Conservation (phyloP, 2,888 invertebrate genomes). For the Helleia helle region DNA sequence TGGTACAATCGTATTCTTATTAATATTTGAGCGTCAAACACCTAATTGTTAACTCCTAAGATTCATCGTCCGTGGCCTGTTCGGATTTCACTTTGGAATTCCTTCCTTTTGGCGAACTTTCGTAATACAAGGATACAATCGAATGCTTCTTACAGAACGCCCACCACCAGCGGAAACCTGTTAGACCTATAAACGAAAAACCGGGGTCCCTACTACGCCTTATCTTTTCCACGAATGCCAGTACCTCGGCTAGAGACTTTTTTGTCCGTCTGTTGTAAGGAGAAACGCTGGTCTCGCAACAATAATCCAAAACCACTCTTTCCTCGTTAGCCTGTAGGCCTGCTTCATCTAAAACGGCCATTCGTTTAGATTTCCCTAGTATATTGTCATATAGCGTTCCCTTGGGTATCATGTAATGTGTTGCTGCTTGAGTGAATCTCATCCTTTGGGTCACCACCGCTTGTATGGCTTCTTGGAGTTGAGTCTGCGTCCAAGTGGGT, state of each 20-base stretch:
- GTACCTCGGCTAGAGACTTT: conserved; percentile 76
- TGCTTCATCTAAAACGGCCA: conserved; percentile 82
- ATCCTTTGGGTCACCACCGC: conserved; percentile 83
- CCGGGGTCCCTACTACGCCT: conserved; percentile 72
- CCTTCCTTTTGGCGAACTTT: conserved; percentile 30
- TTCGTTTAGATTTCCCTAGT: conserved; percentile 82
- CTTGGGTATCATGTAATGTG: conserved; percentile 82
- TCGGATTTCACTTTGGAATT: conserved; percentile 34
- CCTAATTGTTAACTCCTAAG: conserved; percentile 23
- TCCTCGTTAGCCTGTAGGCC: conserved; percentile 76
- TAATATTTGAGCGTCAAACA: too few species aligned
- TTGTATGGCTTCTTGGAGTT: conserved; percentile 83
- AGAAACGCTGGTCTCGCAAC: conserved; percentile 81
- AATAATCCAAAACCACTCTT: conserved; percentile 78
- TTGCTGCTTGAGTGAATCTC: conserved; percentile 84
- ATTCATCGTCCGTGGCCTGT: conserved; percentile 34
- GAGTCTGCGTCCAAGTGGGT: conserved; percentile 82
- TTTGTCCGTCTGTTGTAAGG: conserved; percentile 82
- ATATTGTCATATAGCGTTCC: conserved; percentile 86
- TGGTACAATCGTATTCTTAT: too few species aligned
- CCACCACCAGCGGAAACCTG: conserved; percentile 88
- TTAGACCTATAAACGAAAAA: conserved; percentile 80
- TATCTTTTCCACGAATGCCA: conserved; percentile 79
- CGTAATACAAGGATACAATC: conserved; percentile 74
- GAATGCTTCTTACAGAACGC: conserved; percentile 86